A percentile compares a stretch with the other conserved stretches of the same genome.
These are phyloP conservation scores for Onthophagus sagittarius DNA, from an alignment of 2,888 invertebrate species.

Conservation along the genomic window DNA sequence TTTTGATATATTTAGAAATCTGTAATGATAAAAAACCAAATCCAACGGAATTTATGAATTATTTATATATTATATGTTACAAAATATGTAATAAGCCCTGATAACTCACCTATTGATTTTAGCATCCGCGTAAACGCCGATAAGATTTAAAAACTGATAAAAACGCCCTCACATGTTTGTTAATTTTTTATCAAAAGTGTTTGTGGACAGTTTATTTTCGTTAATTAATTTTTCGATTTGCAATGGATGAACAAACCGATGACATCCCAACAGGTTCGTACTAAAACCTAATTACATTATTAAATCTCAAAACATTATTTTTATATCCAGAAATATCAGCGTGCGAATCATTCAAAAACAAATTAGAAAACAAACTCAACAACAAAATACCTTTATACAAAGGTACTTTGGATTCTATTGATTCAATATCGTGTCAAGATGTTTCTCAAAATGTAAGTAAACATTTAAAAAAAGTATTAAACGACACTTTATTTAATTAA, in stretches of 20 bases:
- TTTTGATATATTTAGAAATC: neutral
- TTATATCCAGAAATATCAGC: constrained; percentile 28
- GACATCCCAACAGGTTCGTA: neutral
- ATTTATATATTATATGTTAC: neutral
- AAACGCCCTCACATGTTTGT: neutral
- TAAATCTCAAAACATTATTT: no score
- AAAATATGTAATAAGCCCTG: neutral
- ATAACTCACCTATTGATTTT: neutral
- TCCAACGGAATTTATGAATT: neutral
- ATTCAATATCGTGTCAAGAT: neutral
- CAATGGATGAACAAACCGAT: neutral
- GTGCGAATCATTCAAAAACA: constrained; percentile 29
- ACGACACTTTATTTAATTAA: neutral
- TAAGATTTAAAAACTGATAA: neutral
- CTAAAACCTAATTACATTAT: neutral
- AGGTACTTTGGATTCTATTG: constrained; percentile 29
- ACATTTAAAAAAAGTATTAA: neutral
- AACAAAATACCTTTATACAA: constrained; percentile 30
- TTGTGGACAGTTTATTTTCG: neutral
- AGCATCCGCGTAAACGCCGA: neutral
- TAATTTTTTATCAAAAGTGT: neutral
- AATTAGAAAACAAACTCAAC: constrained; percentile 28
- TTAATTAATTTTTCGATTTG: neutral
- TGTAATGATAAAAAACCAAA: neutral
- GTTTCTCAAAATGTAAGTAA: neutral